Evolutionary conservation across 2,113 vertebrate species (phyloP), one percentile per base, ranked within the genome.

Genomic region (Cyanoderma ruficeps): DNA sequence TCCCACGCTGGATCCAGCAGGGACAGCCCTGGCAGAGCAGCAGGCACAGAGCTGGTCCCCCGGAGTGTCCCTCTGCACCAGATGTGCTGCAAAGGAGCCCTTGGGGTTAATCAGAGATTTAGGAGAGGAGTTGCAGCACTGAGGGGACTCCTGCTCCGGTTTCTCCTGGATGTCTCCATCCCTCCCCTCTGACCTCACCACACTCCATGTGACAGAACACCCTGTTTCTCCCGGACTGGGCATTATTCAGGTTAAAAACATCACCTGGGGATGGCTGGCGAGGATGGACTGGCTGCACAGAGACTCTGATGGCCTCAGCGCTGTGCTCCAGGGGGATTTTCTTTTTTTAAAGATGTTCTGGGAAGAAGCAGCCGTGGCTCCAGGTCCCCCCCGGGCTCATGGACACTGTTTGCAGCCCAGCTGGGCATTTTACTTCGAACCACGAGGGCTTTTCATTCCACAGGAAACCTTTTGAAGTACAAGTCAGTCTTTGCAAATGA

Each of bases 401-500:
- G 19, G 27, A 61, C 30, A 2, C 68, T 20, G 16, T 6, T 7
- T 15, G 60, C 53, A 75, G 76, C 83, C 72, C 25, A 6, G 28
- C 57, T 27, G 91, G 87, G 11, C 47, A 1, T 42, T 61, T 78
- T 7, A 42, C 83, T 84, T 60, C 6, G 24, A 65, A 63, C 92
- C 22, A 27, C 1, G 52, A 91, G 88, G 86, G 88, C 76, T 96
- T 96, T 90, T 93, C 89, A 93, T 63, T 75, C 81, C 70, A 19
- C 74, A 25, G 61, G 83, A 80, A 76, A 89, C 35, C 89, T 93
- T 95, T 96, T 86, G 69, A 69, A 71, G 69, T 88, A 87, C 53
- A 18, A 79, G 84, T 86, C 63, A 61, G 81, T 79, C 82, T 81
- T 96, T 94, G 86, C 63, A 80, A 70, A 88, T 60, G 18, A 33